These are phyloP conservation scores for Cosmorhoe ocellata DNA, from an alignment of 2,888 invertebrate species.

Conservation along the genomic window DNA sequence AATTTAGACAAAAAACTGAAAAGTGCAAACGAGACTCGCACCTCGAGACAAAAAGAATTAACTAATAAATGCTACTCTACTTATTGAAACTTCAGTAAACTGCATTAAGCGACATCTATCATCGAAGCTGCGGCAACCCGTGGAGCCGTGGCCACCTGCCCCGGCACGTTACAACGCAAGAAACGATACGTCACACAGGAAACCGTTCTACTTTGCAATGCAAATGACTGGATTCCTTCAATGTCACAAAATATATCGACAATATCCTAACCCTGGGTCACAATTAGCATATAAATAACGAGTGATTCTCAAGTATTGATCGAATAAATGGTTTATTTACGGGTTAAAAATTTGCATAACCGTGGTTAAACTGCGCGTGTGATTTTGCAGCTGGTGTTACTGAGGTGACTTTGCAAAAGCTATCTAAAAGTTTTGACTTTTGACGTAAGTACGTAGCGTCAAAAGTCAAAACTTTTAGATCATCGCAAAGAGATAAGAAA, in stretches of 20 bases:
- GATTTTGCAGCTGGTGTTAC: constrained; percentile 40
- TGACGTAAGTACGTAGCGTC: too few relatives aligned
- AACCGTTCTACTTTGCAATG: constrained; percentile 69
- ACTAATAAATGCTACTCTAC: too few relatives aligned
- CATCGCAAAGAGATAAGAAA: constrained; percentile 1
- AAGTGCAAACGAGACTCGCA: too few relatives aligned
- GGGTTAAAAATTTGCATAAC: constrained; percentile 47
- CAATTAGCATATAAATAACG: constrained; percentile 78
- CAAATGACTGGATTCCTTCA: constrained; percentile 71
- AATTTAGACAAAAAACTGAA: too few relatives aligned
- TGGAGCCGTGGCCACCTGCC: constrained; percentile 50
- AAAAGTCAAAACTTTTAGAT: background rate
- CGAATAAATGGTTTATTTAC: constrained; percentile 56
- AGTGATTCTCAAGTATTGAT: constrained; percentile 74
- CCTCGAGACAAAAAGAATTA: too few relatives aligned
- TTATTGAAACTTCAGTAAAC: too few relatives aligned
- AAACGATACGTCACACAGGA: constrained; percentile 40
- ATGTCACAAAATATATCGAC: constrained; percentile 51
- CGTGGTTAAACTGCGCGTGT: constrained; percentile 37
- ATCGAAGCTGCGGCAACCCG: background rate
- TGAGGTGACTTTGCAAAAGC: constrained; percentile 36
- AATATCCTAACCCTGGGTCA: constrained; percentile 55
- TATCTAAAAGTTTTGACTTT: too few relatives aligned
- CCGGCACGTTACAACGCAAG: constrained; percentile 51
- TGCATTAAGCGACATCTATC: constrained; percentile 24